phyloP scores from a whole-genome alignment of 2,888 invertebrate species.

The Dione vanillae region DNA sequence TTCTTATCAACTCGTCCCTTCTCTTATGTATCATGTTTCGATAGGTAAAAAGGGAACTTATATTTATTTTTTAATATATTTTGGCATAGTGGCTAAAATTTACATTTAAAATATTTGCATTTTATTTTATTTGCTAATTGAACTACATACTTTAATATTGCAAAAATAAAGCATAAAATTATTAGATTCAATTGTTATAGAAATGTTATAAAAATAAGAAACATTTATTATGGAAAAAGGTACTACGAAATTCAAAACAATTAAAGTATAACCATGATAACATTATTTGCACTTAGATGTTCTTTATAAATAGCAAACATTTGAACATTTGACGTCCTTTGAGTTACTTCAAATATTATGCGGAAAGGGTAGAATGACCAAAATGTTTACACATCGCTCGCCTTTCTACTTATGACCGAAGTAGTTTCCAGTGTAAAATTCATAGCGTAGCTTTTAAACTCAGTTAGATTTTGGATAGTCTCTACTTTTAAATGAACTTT shows the following conservation, averaged over 20 bases:
- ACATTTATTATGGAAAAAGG: too few relatives aligned
- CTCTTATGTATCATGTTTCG: conserved; percentile 43
- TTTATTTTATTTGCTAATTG: too few relatives aligned
- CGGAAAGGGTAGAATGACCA: conserved; percentile 34
- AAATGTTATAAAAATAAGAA: too few relatives aligned
- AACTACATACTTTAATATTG: too few relatives aligned
- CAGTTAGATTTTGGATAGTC: conserved; percentile 69
- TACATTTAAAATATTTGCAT: too few relatives aligned
- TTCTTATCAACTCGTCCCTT: conserved; percentile 63
- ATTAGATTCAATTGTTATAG: too few relatives aligned
- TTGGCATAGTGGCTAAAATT: not conserved
- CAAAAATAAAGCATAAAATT: too few relatives aligned
- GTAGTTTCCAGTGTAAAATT: conserved; percentile 77
- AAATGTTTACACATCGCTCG: conserved; percentile 69
- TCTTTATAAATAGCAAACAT: conserved; percentile 4
- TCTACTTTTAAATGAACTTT: conserved; percentile 67
- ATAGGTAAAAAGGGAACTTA: conserved; percentile 25
- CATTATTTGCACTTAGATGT: not conserved
- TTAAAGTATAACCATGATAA: not conserved
- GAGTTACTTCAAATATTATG: conserved; percentile 35
- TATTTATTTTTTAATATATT: conserved; percentile 20
- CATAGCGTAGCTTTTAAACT: conserved; percentile 74
- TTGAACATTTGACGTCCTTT: conserved; percentile 25
- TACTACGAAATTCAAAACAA: not conserved
- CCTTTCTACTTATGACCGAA: conserved; percentile 72